Evolutionary conservation across 2,888 invertebrate species (phyloP).

Genomic region (Mactromeris polynyma): DNA sequence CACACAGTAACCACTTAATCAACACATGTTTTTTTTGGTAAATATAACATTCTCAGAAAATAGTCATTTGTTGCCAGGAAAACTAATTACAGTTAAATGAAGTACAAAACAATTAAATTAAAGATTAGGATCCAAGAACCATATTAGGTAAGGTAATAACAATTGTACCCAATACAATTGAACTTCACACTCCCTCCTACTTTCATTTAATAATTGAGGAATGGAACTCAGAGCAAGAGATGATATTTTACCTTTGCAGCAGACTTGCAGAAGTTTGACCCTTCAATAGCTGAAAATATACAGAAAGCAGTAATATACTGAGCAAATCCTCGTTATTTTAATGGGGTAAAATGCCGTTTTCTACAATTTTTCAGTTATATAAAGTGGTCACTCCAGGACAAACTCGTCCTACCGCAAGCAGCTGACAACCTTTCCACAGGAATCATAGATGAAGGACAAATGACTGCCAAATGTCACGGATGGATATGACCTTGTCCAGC

Average conservation of each 20-base stretch:
- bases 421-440: too few species aligned
- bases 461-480: too few species aligned
- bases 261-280: slow-evolving; percentile 95
- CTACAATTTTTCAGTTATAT: too few species aligned
- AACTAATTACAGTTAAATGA: background rate
- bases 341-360: too few species aligned
- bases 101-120: background rate
- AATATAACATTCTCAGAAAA: background rate
- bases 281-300: slow-evolving; percentile 91
- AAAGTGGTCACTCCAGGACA: too few species aligned
- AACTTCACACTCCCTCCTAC: background rate
- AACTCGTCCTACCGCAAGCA: too few species aligned
- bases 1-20: background rate
- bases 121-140: background rate
- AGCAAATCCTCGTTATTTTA: background rate
- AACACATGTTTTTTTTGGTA: background rate
- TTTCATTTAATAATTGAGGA: background rate
- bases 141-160: background rate
- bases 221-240: slow-evolving; percentile 1
- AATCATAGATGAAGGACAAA: too few species aligned
- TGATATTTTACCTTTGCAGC: slow-evolving; percentile 92
- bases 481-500: too few species aligned
- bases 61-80: background rate
- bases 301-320: background rate
- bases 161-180: background rate